Evolutionary conservation across 2,113 vertebrate genomes (phyloP).

Genomic region (Oreochromis niloticus): DNA sequence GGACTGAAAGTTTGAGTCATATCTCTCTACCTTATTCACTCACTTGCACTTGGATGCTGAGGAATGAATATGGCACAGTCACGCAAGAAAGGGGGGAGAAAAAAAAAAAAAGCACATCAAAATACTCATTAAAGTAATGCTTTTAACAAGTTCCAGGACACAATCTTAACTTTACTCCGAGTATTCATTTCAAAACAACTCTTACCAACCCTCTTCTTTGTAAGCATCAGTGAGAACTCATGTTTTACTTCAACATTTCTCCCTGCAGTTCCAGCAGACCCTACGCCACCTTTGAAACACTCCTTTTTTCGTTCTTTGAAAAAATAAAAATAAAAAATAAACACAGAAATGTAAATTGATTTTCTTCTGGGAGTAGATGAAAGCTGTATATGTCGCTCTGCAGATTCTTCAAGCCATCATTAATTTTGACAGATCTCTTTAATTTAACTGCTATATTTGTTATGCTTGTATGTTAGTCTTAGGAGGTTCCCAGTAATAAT

Average conservation of each 20-base stretch:
- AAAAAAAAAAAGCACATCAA: not conserved
- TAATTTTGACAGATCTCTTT: slow-evolving; percentile 38
- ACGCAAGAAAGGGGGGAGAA: not conserved
- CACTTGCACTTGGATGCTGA: not conserved
- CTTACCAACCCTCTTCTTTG: not conserved
- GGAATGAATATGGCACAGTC: not conserved
- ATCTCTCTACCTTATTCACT: not conserved
- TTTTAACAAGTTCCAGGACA: not conserved
- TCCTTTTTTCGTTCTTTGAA: not conserved
- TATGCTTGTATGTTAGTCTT: slow-evolving; percentile 39
- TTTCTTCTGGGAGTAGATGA: slow-evolving; percentile 1
- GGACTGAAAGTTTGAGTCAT: not conserved
- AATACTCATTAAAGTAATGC: not conserved
- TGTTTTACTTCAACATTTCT: not conserved
- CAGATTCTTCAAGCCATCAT: slow-evolving; percentile 14
- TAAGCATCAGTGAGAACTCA: not conserved
- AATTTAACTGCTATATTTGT: slow-evolving; percentile 45
- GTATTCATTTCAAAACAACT: not conserved
- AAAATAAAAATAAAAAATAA: not conserved
- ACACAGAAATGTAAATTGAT: slow-evolving; percentile 27
- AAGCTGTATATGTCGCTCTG: not conserved
- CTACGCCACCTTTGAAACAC: not conserved
- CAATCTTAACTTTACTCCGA: not conserved
- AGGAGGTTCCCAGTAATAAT: slow-evolving; percentile 42
- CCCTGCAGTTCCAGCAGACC: not conserved